A percentile compares a stretch with the other conserved stretches of the same genome.
Evolutionary conservation across 2,113 vertebrate genomes (phyloP).

Genomic region (Chinchilla lanigera): DNA sequence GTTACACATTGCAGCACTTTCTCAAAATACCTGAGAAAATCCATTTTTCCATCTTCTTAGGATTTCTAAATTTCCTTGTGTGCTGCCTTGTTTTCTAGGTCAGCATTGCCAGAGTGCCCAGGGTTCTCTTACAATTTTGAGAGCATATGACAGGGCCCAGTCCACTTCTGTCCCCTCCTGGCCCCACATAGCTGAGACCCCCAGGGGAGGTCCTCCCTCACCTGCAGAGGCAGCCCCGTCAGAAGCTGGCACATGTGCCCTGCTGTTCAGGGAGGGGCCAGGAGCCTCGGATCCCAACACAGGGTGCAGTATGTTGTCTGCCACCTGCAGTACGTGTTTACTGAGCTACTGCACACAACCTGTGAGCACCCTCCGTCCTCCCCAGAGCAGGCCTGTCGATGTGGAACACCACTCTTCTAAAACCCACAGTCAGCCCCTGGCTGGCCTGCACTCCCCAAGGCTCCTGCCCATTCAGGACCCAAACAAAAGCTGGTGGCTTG

Average conservation of each 20-base stretch:
- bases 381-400: not conserved
- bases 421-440: not conserved
- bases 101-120: not conserved
- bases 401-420: not conserved
- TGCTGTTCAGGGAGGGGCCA: accelerated
- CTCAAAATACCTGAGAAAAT: not conserved
- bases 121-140: not conserved
- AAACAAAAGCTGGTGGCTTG: not conserved
- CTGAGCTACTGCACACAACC: not conserved
- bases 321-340: not conserved
- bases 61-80: not conserved
- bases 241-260: accelerated
- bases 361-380: accelerated
- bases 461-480: not conserved
- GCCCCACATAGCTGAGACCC: accelerated
- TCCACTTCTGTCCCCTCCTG: not conserved
- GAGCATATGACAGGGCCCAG: no score
- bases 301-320: not conserved
- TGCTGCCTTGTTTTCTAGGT: not conserved
- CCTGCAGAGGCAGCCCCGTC: not conserved
- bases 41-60: not conserved
- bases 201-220: accelerated
- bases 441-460: accelerated
- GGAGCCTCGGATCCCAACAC: not conserved
- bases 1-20: not conserved